Percentiles rank a stretch among this genome's conserved stretches.
Conservation (phyloP, 2,113 vertebrate genomes). For the Pipra filicauda region DNA sequence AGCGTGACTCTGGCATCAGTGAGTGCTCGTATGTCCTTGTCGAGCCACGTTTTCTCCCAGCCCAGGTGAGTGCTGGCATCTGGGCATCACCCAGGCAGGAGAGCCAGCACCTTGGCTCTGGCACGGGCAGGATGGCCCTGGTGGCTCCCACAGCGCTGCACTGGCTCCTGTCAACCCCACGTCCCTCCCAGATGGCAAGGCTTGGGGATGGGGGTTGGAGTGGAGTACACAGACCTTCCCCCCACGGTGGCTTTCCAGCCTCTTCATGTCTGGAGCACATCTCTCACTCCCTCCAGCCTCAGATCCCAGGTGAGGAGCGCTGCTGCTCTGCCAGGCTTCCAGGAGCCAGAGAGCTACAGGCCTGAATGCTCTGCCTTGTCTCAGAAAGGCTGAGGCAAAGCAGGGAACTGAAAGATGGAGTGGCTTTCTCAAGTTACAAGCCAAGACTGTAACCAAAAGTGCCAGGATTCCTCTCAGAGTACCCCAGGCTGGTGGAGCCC, state of each 20-base stretch:
- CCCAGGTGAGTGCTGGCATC: background rate
- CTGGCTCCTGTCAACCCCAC: background rate
- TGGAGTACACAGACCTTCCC: background rate
- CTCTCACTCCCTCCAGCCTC: background rate
- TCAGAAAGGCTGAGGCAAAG: background rate
- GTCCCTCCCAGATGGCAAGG: background rate
- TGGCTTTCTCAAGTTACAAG: background rate
- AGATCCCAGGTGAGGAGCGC: background rate
- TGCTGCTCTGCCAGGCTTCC: background rate
- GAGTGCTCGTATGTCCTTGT: background rate
- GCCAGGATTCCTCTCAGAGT: background rate
- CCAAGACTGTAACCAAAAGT: background rate
- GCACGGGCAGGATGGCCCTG: background rate
- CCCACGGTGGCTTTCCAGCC: too few relatives aligned
- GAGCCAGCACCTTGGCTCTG: background rate
- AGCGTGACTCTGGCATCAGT: background rate
- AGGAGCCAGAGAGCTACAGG: background rate
- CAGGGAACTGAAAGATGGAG: background rate
- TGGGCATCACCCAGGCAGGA: background rate
- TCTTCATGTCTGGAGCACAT: rapidly evolving
- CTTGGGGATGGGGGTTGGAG: background rate
- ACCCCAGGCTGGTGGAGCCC: background rate
- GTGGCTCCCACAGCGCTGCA: background rate
- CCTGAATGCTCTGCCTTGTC: background rate
- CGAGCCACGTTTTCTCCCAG: background rate